Percentiles rank a stretch among this genome's conserved stretches.
Evolutionary conservation across 2,888 invertebrate genomes (phyloP).

Genomic region (Nephrotoma flavescens): DNA sequence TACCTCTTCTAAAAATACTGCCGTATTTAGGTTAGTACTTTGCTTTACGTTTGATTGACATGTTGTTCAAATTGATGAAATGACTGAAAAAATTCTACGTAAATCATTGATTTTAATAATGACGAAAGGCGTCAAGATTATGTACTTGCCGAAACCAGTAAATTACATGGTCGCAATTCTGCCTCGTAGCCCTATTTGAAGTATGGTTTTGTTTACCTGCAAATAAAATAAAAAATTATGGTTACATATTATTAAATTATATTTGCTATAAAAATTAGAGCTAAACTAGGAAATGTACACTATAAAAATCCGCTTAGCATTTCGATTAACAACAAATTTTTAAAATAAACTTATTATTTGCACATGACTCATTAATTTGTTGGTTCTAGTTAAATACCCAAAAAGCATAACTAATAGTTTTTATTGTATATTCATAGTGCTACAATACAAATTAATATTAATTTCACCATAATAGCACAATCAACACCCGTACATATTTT

Average conservation of each 20-base stretch:
- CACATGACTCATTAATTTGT: not conserved
- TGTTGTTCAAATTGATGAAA: no score
- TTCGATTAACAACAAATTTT: not conserved
- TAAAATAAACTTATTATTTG: not conserved
- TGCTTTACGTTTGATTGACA: no score
- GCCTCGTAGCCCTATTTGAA: not conserved
- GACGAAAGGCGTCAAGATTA: not conserved
- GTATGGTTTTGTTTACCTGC: not conserved
- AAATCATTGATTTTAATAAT: no score
- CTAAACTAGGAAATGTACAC: not conserved
- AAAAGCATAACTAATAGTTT: not conserved
- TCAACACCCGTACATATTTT: not conserved
- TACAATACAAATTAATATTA: not conserved
- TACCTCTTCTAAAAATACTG: no score
- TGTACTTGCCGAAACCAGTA: not conserved
- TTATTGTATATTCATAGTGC: not conserved
- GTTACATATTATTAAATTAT: not conserved
- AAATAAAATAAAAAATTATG: not conserved
- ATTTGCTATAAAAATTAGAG: not conserved
- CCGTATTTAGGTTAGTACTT: no score
- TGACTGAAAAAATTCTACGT: no score
- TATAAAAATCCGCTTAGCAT: not conserved
- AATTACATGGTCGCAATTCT: not conserved
- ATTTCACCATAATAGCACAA: not conserved
- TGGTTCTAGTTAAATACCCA: not conserved